These are phyloP conservation scores for Oryctolagus cuniculus DNA, from an alignment of 2,113 vertebrate genomes.

Conservation along the genomic window DNA sequence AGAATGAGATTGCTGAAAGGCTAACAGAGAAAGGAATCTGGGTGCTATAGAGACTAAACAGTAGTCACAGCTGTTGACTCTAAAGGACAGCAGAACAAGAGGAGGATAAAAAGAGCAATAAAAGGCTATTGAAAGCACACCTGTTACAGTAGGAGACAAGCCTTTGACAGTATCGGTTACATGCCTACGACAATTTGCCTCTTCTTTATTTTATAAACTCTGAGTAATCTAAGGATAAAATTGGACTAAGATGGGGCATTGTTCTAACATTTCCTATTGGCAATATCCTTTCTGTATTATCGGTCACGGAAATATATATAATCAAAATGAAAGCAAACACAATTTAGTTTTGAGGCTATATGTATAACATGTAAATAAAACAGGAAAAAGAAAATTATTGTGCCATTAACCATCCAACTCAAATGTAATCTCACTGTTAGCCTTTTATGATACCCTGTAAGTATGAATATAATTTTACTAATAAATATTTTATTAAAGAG, in stretches of 20 bases:
- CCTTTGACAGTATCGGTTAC: conserved; percentile 61
- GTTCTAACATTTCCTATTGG: conserved; percentile 66
- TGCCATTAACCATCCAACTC: background rate
- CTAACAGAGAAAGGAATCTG: conserved; percentile 70
- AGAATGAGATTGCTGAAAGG: conserved; percentile 72
- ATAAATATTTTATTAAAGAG: conserved; percentile 8
- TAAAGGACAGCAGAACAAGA: conserved; percentile 58
- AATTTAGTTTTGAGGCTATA: conserved; percentile 45
- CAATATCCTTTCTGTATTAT: conserved; percentile 57
- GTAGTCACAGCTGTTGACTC: conserved; percentile 80
- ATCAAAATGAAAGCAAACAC: conserved; percentile 31
- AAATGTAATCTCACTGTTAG: background rate
- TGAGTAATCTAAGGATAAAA: conserved; percentile 74
- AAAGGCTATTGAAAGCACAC: conserved; percentile 77
- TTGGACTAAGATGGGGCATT: conserved; percentile 58
- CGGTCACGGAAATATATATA: conserved; percentile 25
- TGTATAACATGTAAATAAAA: conserved; percentile 11
- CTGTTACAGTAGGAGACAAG: conserved; percentile 73
- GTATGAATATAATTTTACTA: background rate
- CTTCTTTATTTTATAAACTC: conserved; percentile 78
- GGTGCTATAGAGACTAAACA: conserved; percentile 64
- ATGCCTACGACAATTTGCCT: conserved; percentile 60
- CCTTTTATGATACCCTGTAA: background rate
- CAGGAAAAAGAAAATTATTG: conserved; percentile 42
- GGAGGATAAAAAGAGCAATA: conserved; percentile 72